These are phyloP conservation scores for Sapayoa aenigma DNA, from an alignment of 2,113 vertebrate species.

Conservation along the genomic window DNA sequence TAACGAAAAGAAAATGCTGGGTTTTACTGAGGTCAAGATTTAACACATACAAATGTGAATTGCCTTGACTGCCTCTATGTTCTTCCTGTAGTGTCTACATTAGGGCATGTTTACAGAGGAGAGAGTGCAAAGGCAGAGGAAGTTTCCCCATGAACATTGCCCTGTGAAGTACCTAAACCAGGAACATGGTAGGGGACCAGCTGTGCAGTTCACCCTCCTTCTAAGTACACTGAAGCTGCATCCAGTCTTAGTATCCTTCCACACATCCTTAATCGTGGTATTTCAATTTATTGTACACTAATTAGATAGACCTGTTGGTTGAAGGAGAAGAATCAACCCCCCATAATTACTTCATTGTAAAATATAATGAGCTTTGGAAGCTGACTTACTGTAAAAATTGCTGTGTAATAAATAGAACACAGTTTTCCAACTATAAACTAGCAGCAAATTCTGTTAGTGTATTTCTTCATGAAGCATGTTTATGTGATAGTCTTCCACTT, in stretches of 20 bases:
- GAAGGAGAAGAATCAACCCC: slow-evolving; percentile 71
- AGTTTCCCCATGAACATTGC: not conserved
- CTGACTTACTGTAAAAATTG: slow-evolving; percentile 75
- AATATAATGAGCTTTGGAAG: slow-evolving; percentile 75
- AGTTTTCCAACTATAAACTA: slow-evolving; percentile 78
- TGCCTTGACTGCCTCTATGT: not conserved
- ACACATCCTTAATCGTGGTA: slow-evolving; percentile 46
- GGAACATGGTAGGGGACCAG: not conserved
- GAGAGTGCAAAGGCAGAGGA: not conserved
- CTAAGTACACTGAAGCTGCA: not conserved
- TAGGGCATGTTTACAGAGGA: not conserved
- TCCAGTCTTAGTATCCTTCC: not conserved
- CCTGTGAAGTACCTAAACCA: not conserved
- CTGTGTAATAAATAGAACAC: slow-evolving; percentile 75
- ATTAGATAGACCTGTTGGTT: slow-evolving; percentile 72
- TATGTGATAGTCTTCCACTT: slow-evolving; percentile 87
- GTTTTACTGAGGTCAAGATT: not conserved
- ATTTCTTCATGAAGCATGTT: slow-evolving; percentile 87
- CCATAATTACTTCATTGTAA: slow-evolving; percentile 79
- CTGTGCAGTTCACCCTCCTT: not conserved
- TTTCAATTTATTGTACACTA: slow-evolving; percentile 75
- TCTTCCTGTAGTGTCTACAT: not conserved
- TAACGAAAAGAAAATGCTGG: slow-evolving; percentile 37
- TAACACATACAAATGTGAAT: not conserved
- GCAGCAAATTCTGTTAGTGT: slow-evolving; percentile 81